Base-by-base conservation (phyloP, 2,113 vertebrate species). In the Willisornis vidua region DNA sequence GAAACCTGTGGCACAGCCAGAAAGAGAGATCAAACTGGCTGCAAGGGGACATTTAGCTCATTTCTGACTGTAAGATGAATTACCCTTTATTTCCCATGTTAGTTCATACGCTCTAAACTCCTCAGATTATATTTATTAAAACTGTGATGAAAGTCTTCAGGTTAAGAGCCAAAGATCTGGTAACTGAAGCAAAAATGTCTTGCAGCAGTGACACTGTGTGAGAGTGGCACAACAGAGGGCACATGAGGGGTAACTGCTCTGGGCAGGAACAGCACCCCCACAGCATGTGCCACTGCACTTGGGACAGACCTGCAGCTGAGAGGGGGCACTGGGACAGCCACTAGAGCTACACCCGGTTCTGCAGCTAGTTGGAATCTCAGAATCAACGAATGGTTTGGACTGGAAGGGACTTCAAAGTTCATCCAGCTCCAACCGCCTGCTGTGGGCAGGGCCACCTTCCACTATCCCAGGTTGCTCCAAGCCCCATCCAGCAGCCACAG, bases 271-370 rank as follows among this genome's bases (percentile, higher is more conserved):
- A 41, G 43, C 25, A 18, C 14, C 14, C 2, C 22, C 14, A 26
- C 6, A 2, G 7, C 0, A 8, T 0, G 20, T 14, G 41, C 14
- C 61, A 8, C n/a, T 7, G 23, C 10, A 4, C 24, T 14, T 43
- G 41, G 28, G 26, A 20, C 39, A 18, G 46, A 58, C 19, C 4
- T 18, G 35, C 33, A 54, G 19, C 35, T 14, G 1, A 31, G 39
- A 55, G 46, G 41, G 23, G 78, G 43, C 37, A 35, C 7, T 3
- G 2, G 49, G 66, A 41, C 39, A 37, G 25, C 43, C 24, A 18
- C 57, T 16, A 11, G 2, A 46, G 28, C 33, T 54, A 14, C 57
- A 35, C 19, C 22, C 1, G 0, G 33, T 6, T 59, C 49, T 68
- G 41, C 68, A 80, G 84, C 33, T 29, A 23, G 25, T 19, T 74